Base-by-base conservation (phyloP, 2,113 vertebrate species). In the Neolamprologus fasciatus region DNA sequence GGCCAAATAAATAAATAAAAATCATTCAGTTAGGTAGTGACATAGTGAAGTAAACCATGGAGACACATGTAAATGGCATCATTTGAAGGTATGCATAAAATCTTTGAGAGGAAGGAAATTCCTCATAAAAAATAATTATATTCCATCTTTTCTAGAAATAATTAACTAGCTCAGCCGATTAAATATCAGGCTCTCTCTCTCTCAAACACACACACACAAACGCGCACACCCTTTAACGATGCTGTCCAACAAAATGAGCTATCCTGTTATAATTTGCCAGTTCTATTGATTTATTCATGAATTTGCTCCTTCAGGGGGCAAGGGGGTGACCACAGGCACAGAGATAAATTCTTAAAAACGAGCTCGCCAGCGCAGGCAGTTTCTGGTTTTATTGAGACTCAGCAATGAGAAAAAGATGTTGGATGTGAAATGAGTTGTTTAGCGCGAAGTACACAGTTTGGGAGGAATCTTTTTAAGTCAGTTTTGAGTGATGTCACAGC, bases 251-350 rank as follows among this genome's bases (percentile, higher is more conserved):
- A 8, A 88, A 95, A 91, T 86, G 81, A 93, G 90, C 86, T 83
- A 83, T 89, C 87, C 83, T 85, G 57, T 88, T 78, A 89, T 92
- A 84, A 89, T 92, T 87, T 87, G 47, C 50, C 80, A 6, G 86
- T 80, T 91, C 83, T 89, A 92, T 91, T 92, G 66, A 91, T 95
- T 87, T 95, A 93, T 95, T 94, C 91, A 93, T 94, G 93, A 93
- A 93, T 26, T 86, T 57, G 82, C 84, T 92, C 81, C 80, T 93
- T 86, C 80, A 88, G 86, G 88, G 87, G 66, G 26, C 83, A 9
- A 1, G 31, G 76, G 84, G 57, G 66, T 57, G 26, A 68, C 55
- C 71, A 61, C n/a, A 8, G 53, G 85, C 40, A 35, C 79, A 71
- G 31, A 89, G 61, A 92, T 81, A 33, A 89, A 88, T 84, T 73